Conservation (phyloP, 2,113 vertebrate species). For the Uria aalge region DNA sequence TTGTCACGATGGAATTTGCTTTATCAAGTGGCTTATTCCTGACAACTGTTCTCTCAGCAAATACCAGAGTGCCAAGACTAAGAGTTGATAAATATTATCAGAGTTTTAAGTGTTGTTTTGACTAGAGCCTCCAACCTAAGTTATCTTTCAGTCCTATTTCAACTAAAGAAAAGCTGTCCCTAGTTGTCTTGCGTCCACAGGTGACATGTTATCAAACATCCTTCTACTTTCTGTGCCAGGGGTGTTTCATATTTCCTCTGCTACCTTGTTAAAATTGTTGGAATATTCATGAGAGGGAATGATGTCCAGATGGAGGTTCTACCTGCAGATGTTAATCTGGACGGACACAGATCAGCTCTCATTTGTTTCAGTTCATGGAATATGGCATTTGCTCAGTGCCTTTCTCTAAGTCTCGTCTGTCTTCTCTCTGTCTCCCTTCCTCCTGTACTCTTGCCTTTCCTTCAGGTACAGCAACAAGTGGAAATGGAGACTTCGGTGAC, state of each 20-base stretch:
- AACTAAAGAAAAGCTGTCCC: constrained; percentile 18
- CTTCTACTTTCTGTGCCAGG: neutral
- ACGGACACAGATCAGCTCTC: constrained; percentile 84
- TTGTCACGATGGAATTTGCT: neutral
- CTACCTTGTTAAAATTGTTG: constrained; percentile 75
- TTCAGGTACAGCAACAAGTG: constrained; percentile 75
- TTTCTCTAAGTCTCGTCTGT: constrained; percentile 40
- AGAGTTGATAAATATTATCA: neutral
- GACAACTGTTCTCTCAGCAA: neutral
- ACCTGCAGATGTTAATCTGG: constrained; percentile 89
- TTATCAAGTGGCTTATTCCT: neutral
- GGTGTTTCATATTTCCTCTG: constrained; percentile 55
- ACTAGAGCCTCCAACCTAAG: neutral
- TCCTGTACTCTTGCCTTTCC: neutral
- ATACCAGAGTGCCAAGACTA: neutral
- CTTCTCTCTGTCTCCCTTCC: neutral
- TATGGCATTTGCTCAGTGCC: constrained; percentile 46
- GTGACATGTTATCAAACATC: constrained; percentile 12
- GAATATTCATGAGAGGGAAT: constrained; percentile 85
- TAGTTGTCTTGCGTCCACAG: constrained; percentile 24
- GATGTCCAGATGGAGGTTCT: constrained; percentile 85
- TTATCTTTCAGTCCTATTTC: neutral
- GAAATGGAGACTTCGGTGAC: constrained; percentile 92
- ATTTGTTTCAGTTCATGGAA: constrained; percentile 80
- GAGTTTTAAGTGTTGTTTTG: neutral